Percentiles rank a stretch among this genome's conserved stretches.
Conservation (phyloP, 2,888 invertebrate genomes). For the Catocala sponsa region DNA sequence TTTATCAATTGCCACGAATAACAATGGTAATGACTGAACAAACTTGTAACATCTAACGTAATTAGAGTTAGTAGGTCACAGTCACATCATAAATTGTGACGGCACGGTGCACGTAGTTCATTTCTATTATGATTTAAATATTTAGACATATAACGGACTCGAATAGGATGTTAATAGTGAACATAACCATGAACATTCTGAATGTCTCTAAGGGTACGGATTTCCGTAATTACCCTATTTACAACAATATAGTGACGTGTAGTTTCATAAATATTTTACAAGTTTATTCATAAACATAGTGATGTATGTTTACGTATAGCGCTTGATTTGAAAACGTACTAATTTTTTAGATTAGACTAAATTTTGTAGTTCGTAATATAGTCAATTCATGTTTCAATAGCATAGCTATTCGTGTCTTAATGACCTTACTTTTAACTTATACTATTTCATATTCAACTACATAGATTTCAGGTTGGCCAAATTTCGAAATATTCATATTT, state of each 20-base stretch:
- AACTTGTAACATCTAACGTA: slow-evolving; percentile 59
- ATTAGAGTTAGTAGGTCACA: slow-evolving; percentile 64
- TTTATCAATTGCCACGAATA: slow-evolving; percentile 63
- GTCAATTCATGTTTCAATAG: slow-evolving; percentile 55
- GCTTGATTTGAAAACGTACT: slow-evolving; percentile 27
- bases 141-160: slow-evolving; percentile 16
- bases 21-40: slow-evolving; percentile 69
- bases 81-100: slow-evolving; percentile 71
- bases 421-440: slow-evolving; percentile 25
- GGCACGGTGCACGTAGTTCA: slow-evolving; percentile 81
- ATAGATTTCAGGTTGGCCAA: slow-evolving; percentile 50
- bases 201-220: slow-evolving; percentile 23
- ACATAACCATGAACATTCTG: slow-evolving; percentile 28
- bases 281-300: slow-evolving; percentile 21
- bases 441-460: slow-evolving; percentile 23
- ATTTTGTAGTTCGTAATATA: slow-evolving; percentile 45
- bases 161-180: slow-evolving; percentile 14
- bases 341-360: slow-evolving; percentile 37
- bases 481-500: slow-evolving; percentile 34
- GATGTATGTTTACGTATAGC: slow-evolving; percentile 28
- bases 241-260: slow-evolving; percentile 29
- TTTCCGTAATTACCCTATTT: slow-evolving; percentile 23
- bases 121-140: slow-evolving; percentile 43
- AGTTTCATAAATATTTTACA: slow-evolving; percentile 28
- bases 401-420: slow-evolving; percentile 49